Conservation (phyloP, 2,113 vertebrate genomes). For the Chionodraco myersi region DNA sequence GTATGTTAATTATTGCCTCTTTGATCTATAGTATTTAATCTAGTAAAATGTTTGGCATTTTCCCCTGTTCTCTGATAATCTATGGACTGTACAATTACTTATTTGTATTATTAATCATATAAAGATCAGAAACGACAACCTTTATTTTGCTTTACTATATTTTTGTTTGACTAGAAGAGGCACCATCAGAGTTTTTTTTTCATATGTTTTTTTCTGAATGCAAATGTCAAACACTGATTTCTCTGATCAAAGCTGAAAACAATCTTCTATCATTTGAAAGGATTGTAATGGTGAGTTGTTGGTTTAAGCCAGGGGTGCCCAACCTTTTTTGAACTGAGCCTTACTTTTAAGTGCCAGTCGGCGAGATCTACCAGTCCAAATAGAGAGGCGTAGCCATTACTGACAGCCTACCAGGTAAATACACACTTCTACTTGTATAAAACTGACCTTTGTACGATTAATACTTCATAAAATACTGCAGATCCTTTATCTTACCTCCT, state of each 20-base stretch:
- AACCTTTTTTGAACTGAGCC: no score
- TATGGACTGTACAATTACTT: not conserved
- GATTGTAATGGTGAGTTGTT: not conserved
- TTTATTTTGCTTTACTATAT: not conserved
- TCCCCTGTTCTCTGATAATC: not conserved
- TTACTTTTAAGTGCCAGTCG: no score
- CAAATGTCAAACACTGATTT: not conserved
- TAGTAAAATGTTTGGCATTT: not conserved
- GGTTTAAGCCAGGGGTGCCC: not conserved
- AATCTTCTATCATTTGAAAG: not conserved
- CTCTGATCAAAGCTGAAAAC: not conserved
- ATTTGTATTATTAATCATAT: not conserved
- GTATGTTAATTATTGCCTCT: not conserved
- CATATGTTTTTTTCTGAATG: not conserved
- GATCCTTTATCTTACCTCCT: no score
- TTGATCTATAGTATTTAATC: not conserved
- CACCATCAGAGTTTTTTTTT: not conserved
- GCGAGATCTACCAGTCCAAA: no score
- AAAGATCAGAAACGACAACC: not conserved
- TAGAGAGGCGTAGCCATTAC: no score
- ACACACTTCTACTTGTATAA: no score
- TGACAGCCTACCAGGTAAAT: no score
- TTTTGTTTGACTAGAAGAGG: not conserved
- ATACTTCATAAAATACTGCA: no score
- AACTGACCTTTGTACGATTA: no score